phyloP scores from a whole-genome alignment of 1,140 invertebrate species.

The Bombyx mandarina region DNA sequence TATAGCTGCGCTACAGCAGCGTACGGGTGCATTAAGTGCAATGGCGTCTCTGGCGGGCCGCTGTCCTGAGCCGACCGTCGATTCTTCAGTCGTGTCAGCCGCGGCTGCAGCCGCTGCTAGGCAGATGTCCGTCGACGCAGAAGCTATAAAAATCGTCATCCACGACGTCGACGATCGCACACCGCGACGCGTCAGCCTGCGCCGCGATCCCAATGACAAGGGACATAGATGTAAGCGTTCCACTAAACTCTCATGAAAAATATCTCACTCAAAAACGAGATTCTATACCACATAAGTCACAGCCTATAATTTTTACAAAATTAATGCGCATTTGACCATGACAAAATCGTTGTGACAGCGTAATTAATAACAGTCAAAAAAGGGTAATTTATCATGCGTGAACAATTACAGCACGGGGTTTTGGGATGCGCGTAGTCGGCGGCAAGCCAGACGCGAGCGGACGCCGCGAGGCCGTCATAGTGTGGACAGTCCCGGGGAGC shows the following conservation, averaged over 20 bases:
- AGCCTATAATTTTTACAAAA: no score
- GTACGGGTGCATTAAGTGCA: constrained; percentile 51
- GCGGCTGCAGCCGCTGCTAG: constrained; percentile 68
- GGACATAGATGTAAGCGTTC: constrained; percentile 85
- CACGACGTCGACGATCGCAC: constrained; percentile 88
- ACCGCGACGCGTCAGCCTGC: constrained; percentile 80
- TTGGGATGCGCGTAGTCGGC: constrained; percentile 93
- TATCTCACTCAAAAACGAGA: no score
- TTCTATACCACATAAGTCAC: no score
- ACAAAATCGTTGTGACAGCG: no score
- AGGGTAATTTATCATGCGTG: constrained; percentile 4
- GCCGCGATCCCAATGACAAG: constrained; percentile 86
- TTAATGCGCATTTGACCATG: no score
- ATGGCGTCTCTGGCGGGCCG: constrained; percentile 42
- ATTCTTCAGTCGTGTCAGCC: constrained; percentile 31
- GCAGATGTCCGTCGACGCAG: constrained; percentile 89
- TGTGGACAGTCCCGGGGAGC: constrained; percentile 91
- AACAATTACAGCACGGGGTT: constrained; percentile 80
- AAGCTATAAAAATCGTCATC: constrained; percentile 93
- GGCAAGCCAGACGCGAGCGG: constrained; percentile 88
- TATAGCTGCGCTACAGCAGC: constrained; percentile 78
- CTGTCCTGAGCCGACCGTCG: constrained; percentile 24
- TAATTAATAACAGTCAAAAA: not conserved
- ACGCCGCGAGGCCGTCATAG: constrained; percentile 89
- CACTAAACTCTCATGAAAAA: no score